Base-by-base conservation (phyloP, 2,888 invertebrate species). In the Tipula confusa region DNA sequence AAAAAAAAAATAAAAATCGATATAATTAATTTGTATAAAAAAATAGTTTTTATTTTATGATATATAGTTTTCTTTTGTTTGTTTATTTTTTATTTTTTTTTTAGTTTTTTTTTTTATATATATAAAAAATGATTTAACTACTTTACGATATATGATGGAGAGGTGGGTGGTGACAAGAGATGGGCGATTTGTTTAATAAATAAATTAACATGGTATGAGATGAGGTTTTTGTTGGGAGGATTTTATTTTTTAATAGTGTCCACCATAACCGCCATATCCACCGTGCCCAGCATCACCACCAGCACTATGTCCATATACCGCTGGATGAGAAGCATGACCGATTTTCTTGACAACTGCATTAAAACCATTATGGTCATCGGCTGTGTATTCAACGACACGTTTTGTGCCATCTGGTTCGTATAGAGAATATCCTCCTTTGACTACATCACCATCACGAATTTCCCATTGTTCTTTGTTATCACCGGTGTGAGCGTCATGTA, bases 371-470 rank as follows among this genome's bases (percentile, higher is more conserved):
- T 88, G 87, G 84, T 87, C 87, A 82, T 88, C 88, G 1, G 88
- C 87, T 79, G 86, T 86, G 85, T 88, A 88, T 85, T 87, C 87
- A 79, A 88, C 87, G 84, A 89, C 84, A 85, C 89, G 85, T 84
- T 88, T 87, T 11, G 87, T 88, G 18, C 88, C 88, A 83, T 88
- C 88, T 28, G 88, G 87, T 86, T 88, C 87, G 84, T 89, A 88
- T 13, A 90, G 85, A n/a, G 87, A 87, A 85, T 89, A 89, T 6
- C 83, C 31, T n/a, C 90, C 89, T 84, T 89, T 89, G 24, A 90
- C 90, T 83, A 87, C 85, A 85, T 89, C 89, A 0, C 89, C 90
- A 84, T 89, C 88, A 29, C 90, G 87, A 84, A 88, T 88, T 86
- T 90, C 90, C 84, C 87, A 86, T 83, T 87, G 88, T 84, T 87